These are phyloP conservation scores for Troides oblongomaculatus DNA, from an alignment of 2,888 invertebrate species.

Conservation along the genomic window DNA sequence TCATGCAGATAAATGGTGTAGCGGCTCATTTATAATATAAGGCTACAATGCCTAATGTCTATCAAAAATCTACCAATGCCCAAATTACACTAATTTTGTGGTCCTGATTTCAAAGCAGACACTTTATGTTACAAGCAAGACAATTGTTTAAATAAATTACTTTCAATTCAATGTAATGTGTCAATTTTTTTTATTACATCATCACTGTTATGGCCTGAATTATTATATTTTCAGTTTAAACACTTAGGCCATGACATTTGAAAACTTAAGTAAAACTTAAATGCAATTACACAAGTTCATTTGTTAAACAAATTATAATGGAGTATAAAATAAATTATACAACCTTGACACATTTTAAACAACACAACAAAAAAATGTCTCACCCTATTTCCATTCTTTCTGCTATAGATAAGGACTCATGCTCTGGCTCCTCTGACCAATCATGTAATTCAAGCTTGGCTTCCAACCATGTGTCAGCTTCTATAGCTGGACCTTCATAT, in stretches of 20 bases:
- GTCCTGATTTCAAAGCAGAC: too few relatives aligned
- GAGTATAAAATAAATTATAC: slow-evolving; percentile 36
- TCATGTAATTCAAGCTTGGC: slow-evolving; percentile 87
- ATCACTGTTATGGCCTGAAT: neutral
- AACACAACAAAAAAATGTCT: slow-evolving; percentile 33
- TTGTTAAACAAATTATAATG: slow-evolving; percentile 33
- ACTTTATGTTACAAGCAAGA: too few relatives aligned
- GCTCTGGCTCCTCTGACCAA: slow-evolving; percentile 83
- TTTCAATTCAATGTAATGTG: too few relatives aligned
- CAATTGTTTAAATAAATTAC: too few relatives aligned
- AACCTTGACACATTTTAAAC: slow-evolving; percentile 36
- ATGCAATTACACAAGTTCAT: slow-evolving; percentile 32
- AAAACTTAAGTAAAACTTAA: slow-evolving; percentile 22
- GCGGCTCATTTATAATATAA: too few relatives aligned
- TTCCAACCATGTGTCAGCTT: slow-evolving; percentile 82
- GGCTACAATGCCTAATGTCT: too few relatives aligned
- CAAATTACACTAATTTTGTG: too few relatives aligned
- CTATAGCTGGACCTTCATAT: slow-evolving; percentile 80
- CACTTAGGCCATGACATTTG: neutral
- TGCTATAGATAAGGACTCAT: slow-evolving; percentile 82
- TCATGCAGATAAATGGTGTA: too few relatives aligned
- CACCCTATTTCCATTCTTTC: slow-evolving; percentile 89
- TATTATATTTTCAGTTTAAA: neutral
- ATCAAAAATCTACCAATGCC: too few relatives aligned
- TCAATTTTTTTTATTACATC: neutral